These are phyloP conservation scores for Stomatorhinus ivindoensis DNA, from an alignment of 2,113 vertebrate genomes.

Conservation along the genomic window DNA sequence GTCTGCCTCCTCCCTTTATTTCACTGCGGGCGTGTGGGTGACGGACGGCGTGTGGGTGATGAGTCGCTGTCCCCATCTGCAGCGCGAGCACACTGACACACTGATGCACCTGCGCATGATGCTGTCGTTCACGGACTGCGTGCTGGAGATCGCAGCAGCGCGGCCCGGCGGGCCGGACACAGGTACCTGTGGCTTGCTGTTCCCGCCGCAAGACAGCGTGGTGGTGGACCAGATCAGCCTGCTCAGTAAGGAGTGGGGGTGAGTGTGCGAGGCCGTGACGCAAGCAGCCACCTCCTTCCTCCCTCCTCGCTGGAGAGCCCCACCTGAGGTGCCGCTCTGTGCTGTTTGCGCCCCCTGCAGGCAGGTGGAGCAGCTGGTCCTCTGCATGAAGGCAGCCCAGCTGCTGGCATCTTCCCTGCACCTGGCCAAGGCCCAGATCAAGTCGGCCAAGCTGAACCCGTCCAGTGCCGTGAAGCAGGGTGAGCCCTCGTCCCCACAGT, in stretches of 20 bases:
- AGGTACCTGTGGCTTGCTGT: conserved; percentile 75
- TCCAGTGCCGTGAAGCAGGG: conserved; percentile 92
- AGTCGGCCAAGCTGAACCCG: conserved; percentile 86
- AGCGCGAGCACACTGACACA: conserved; percentile 93
- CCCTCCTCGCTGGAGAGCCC: not conserved
- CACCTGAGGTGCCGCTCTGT: not conserved
- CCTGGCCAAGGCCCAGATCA: conserved; percentile 90
- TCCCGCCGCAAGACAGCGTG: conserved; percentile 88
- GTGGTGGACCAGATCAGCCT: conserved; percentile 95
- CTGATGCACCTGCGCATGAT: conserved; percentile 84
- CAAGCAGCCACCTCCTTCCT: not conserved
- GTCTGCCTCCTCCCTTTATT: not conserved
- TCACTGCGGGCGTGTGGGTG: not conserved
- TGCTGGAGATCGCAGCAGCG: conserved; percentile 82
- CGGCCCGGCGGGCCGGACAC: conserved; percentile 71
- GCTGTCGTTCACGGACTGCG: conserved; percentile 87
- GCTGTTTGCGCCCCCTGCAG: conserved; percentile 49
- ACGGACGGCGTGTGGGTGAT: too few species aligned
- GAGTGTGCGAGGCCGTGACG: not conserved
- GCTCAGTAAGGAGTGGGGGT: conserved; percentile 98
- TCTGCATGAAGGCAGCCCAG: conserved; percentile 94
- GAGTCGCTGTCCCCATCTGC: conserved; percentile 13
- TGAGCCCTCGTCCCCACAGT: conserved; percentile 38
- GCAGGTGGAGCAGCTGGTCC: conserved; percentile 89
- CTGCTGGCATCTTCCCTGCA: conserved; percentile 88